These are phyloP conservation scores for Antechinus stuartii DNA, from an alignment of 2,113 vertebrate species.

Conservation along the genomic window DNA sequence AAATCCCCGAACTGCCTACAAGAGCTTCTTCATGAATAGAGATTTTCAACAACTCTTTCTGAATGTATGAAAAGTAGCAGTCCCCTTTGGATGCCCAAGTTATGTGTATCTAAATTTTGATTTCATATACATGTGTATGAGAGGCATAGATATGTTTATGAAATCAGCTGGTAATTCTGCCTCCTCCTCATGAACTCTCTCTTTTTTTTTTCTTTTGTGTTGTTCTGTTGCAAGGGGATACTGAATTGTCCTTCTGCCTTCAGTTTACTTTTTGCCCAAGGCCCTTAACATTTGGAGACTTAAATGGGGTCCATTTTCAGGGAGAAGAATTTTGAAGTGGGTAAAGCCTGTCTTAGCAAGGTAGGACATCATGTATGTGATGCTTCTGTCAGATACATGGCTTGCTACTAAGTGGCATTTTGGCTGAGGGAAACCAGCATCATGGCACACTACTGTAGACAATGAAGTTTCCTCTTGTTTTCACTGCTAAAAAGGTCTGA, in stretches of 20 bases:
- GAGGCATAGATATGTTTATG: conserved; percentile 84
- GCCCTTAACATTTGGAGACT: conserved; percentile 87
- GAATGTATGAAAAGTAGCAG: conserved; percentile 90
- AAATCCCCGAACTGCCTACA: conserved; percentile 99
- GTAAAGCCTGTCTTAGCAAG: conserved; percentile 88
- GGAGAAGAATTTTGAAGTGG: conserved; percentile 87
- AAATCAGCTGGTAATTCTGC: conserved; percentile 83
- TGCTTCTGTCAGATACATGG: conserved; percentile 86
- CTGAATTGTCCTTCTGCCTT: conserved; percentile 87
- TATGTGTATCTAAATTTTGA: conserved; percentile 84
- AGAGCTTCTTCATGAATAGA: conserved; percentile 99
- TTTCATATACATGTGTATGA: conserved; percentile 83
- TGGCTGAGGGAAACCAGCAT: conserved; percentile 81
- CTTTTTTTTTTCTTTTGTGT: conserved; percentile 71
- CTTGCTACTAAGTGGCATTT: conserved; percentile 88
- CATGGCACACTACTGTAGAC: conserved; percentile 80
- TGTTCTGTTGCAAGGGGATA: conserved; percentile 81
- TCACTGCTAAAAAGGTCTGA: conserved; percentile 81
- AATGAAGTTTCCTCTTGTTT: conserved; percentile 79
- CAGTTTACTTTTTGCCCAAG: conserved; percentile 85
- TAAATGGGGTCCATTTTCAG: conserved; percentile 85
- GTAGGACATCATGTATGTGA: conserved; percentile 89
- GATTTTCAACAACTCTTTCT: conserved; percentile 86
- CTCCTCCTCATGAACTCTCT: conserved; percentile 80
- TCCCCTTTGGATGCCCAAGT: conserved; percentile 84